These are phyloP conservation scores for Heliornis fulica DNA, from an alignment of 2,113 vertebrate species.

Conservation along the genomic window DNA sequence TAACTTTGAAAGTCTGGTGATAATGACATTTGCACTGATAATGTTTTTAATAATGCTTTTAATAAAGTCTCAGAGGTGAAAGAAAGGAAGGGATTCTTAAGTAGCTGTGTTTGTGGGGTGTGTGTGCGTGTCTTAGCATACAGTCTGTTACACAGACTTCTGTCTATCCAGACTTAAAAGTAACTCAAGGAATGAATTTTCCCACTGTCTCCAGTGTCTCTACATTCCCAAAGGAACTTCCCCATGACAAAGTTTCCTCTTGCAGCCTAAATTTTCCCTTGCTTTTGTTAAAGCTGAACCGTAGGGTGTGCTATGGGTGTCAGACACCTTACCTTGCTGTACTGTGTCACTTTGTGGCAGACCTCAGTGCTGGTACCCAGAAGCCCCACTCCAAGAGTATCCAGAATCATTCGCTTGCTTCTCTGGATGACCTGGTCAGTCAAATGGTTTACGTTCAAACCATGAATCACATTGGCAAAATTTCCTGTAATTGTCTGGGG, in stretches of 20 bases:
- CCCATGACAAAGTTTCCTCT: neutral
- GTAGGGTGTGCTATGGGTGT: neutral
- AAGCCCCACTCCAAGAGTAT: constrained; percentile 88
- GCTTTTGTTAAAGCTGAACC: neutral
- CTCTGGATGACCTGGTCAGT: constrained; percentile 82
- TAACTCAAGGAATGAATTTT: neutral
- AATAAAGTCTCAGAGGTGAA: neutral
- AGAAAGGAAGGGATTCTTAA: neutral
- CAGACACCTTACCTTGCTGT: constrained; percentile 82
- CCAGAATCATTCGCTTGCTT: constrained; percentile 94
- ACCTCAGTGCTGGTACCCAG: constrained; percentile 84
- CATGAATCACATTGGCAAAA: constrained; percentile 83
- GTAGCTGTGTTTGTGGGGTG: neutral
- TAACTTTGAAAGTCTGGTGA: neutral
- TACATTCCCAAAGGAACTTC: neutral
- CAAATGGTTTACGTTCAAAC: constrained; percentile 77
- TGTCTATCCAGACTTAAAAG: neutral
- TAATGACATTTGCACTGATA: neutral
- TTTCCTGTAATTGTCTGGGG: constrained; percentile 86
- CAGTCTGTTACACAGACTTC: neutral
- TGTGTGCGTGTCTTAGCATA: neutral
- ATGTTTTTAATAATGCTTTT: neutral
- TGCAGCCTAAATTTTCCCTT: neutral
- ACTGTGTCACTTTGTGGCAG: constrained; percentile 81
- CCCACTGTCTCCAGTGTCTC: neutral